Evolutionary conservation across 2,888 invertebrate genomes (phyloP), one percentile per base, ranked within the genome.

Genomic region (Mantis religiosa): DNA sequence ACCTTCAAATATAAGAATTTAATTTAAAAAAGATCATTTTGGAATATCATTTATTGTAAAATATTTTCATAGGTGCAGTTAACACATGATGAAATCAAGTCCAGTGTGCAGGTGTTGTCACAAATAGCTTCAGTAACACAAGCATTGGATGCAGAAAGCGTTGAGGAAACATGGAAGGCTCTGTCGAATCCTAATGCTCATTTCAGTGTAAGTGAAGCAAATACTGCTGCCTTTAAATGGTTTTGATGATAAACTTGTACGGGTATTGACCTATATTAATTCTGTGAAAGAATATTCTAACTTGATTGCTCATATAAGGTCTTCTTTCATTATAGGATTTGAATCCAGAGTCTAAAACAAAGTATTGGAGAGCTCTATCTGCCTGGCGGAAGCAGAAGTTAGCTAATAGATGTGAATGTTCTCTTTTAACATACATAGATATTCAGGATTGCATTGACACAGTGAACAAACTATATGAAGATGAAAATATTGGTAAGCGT

Each of bases 371-470:
- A 90, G 95, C 94, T 30, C 93, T 89, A 83, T 92, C 93, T 85
- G 93, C 93, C 82, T 94, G 94, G 85, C 93, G 94, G 86, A 93
- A 93, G 90, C 93, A 94, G n/a, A 95, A 95, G 91, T 92, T 93
- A 82, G 92, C 92, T 88, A 93, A 93, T 88, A 92, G 93, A 34
- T 94, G 94, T 91, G 93, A 93, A 28, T 95, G 96, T 91, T 93
- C 95, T 71, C 92, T 96, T 90, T 93, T 97, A 30, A 96, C 96
- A 3, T 94, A 96, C 90, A 94, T 94, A 91, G 96, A 96, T 91
- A 95, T 97, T 90, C 95, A 95, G 91, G 95, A 95, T 90, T 94
- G 95, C 88, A 93, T 97, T 86, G 95, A 96, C 90, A 93, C 95
- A 92, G 95, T 96, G 1, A 96, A 96, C 91, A 92, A 94, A 90